Percentiles rank a stretch among this genome's conserved stretches.
Conservation (phyloP, 2,797 vertebrate species). For the Coregonus sp. region DNA sequence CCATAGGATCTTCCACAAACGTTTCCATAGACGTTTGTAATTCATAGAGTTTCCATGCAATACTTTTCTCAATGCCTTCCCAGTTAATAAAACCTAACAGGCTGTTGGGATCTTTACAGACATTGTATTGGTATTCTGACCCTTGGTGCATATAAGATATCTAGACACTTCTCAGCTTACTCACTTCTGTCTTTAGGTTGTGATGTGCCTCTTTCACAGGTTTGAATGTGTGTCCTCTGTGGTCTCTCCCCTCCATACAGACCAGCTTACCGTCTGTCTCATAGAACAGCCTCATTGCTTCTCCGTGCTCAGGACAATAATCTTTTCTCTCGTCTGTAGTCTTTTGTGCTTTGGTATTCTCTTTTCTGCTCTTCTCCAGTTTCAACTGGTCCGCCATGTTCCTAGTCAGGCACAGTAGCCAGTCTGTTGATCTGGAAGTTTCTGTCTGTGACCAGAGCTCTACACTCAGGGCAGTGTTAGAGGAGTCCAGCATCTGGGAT, state of each 20-base stretch:
- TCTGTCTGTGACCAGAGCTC: conserved; percentile 15
- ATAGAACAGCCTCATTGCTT: too few species aligned
- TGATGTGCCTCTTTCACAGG: not conserved
- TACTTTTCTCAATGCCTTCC: not conserved
- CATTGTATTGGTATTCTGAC: not conserved
- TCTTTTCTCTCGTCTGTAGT: conserved; percentile 19
- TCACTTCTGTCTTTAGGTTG: not conserved
- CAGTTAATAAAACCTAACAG: not conserved
- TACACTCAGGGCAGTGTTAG: conserved; percentile 19
- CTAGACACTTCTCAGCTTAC: not conserved
- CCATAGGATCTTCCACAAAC: too few species aligned
- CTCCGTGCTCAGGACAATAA: too few species aligned
- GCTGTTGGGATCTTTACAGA: not conserved
- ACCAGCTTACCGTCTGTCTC: too few species aligned
- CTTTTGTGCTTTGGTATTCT: conserved; percentile 15
- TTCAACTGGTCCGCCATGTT: conserved; percentile 28
- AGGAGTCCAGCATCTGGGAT: conserved; percentile 6
- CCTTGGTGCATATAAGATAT: not conserved
- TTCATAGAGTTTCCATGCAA: not conserved
- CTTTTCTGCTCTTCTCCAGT: not conserved
- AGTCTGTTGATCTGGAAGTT: conserved; percentile 33
- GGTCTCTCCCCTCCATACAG: too few species aligned
- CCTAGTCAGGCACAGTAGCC: conserved; percentile 26
- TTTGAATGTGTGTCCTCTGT: not conserved
- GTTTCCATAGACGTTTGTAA: too few species aligned